Base-by-base conservation (phyloP, 2,888 invertebrate species). In the Papilio gigon region DNA sequence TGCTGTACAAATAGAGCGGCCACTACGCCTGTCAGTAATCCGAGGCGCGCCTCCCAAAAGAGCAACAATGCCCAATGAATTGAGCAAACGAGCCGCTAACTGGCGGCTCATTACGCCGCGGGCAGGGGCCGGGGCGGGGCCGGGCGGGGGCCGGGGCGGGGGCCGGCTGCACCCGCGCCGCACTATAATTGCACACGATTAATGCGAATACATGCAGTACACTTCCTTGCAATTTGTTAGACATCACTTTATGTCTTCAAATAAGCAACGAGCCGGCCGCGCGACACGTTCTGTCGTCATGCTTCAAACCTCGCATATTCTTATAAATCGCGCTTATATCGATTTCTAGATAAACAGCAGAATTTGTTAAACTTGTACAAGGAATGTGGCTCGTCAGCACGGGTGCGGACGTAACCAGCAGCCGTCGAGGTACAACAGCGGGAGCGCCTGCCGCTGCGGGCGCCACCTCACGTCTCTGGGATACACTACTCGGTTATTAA, bases 31-130 rank as follows among this genome's bases (percentile, higher is more conserved):
- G 61, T 53, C 53, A 56, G 44, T 35, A 63, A 44, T 56, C 65
- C 22, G 33, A 50, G 11, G 20, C 27, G 65, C 17, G 37, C 33
- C 27, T 79, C 84, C 83, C 83, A 79, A 78, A 84, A 84, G 86
- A 82, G 78, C 80, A 82, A 81, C 81, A 83, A 84, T 84, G 80
- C 75, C 77, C 85, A 86, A 88, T 88, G 87, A 88, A 83, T 82
- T 76, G 78, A 76, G 76, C 80, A 84, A 85, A 84, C 85, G 85
- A 82, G 75, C 78, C 82, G 84, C 76, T 76, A 80, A 78, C 79
- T 79, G 62, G 63, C 63, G 42, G 67, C 56, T 67, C 77, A 79
- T 79, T 79, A 79, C 79, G 74, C 56, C 73, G 67, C 71, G 68
- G 68, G 71, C 56, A 67, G 70, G 64, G 73, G 20, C 74, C 73